A percentile compares a stretch with the other conserved stretches of the same genome.
These are phyloP conservation scores for Oopsacas minuta DNA, from an alignment of 37 sponge, comb jelly and placozoan genomes.

Conservation along the genomic window DNA sequence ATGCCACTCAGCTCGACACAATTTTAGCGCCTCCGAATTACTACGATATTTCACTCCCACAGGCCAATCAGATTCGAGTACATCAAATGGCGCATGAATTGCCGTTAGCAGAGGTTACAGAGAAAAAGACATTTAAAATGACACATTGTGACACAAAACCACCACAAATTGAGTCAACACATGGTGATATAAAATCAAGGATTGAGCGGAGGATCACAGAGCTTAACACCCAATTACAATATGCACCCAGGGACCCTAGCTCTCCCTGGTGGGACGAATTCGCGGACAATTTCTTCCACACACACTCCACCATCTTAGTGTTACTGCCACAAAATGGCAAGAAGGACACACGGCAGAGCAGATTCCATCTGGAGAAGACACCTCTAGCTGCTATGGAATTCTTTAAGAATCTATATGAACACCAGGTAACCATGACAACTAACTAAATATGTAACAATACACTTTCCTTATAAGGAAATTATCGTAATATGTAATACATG, in stretches of 20 bases:
- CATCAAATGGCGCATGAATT: not conserved
- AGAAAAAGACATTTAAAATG: not conserved
- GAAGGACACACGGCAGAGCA: not conserved
- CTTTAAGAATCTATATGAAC: not conserved
- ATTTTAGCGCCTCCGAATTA: not conserved
- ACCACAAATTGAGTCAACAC: not conserved
- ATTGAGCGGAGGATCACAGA: not conserved
- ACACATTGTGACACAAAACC: not conserved
- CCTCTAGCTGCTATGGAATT: not conserved
- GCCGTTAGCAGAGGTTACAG: too few species aligned
- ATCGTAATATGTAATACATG: too few species aligned
- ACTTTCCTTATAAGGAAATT: not conserved
- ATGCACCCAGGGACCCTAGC: not conserved
- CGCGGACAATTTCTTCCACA: not conserved
- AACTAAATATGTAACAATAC: not conserved
- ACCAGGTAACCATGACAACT: constrained; percentile 7
- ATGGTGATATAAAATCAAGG: not conserved
- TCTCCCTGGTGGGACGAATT: constrained; percentile 12
- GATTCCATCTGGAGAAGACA: not conserved
- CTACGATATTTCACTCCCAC: not conserved
- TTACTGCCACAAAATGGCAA: not conserved
- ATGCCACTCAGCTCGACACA: not conserved
- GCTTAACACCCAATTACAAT: not conserved
- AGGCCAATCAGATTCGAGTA: not conserved
- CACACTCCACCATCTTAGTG: not conserved